Percentiles rank a stretch among this genome's conserved stretches.
Conservation (phyloP, 2,888 invertebrate genomes). For the Erannis defoliaria region DNA sequence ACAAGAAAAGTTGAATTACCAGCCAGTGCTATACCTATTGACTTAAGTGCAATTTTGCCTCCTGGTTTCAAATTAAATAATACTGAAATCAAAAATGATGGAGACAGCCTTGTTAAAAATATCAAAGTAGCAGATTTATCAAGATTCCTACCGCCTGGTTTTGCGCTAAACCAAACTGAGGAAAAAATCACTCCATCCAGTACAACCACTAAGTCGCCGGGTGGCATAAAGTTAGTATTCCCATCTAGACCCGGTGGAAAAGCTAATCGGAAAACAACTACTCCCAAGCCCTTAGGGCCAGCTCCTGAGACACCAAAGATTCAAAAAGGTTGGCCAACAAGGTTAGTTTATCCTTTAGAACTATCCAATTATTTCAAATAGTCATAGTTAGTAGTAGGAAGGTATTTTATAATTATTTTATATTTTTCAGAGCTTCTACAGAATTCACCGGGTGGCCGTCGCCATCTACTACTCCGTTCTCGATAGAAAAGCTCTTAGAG, state of each 20-base stretch:
- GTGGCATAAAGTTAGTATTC: slow-evolving; percentile 90
- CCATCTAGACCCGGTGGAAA: slow-evolving; percentile 92
- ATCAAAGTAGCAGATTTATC: slow-evolving; percentile 83
- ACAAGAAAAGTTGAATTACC: slow-evolving; percentile 60
- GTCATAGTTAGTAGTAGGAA: neutral
- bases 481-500: slow-evolving; percentile 93
- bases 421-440: slow-evolving; percentile 90
- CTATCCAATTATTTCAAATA: slow-evolving; percentile 2
- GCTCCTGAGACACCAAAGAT: slow-evolving; percentile 88
- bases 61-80: slow-evolving; percentile 83
- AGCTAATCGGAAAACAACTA: slow-evolving; percentile 86
- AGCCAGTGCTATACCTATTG: slow-evolving; percentile 64
- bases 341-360: slow-evolving; percentile 75
- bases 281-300: slow-evolving; percentile 85
- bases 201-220: slow-evolving; percentile 74
- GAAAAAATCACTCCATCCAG: slow-evolving; percentile 51
- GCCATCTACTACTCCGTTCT: slow-evolving; percentile 94
- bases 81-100: slow-evolving; percentile 55
- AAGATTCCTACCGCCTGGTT: slow-evolving; percentile 88
- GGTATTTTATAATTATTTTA: slow-evolving; percentile 4
- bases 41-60: slow-evolving; percentile 89
- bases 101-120: slow-evolving; percentile 55
- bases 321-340: slow-evolving; percentile 94
- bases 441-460: slow-evolving; percentile 97
- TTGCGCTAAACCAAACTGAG: slow-evolving; percentile 73